phyloP scores from a whole-genome alignment of 2,888 invertebrate genomes.

The Euclidia mi region DNA sequence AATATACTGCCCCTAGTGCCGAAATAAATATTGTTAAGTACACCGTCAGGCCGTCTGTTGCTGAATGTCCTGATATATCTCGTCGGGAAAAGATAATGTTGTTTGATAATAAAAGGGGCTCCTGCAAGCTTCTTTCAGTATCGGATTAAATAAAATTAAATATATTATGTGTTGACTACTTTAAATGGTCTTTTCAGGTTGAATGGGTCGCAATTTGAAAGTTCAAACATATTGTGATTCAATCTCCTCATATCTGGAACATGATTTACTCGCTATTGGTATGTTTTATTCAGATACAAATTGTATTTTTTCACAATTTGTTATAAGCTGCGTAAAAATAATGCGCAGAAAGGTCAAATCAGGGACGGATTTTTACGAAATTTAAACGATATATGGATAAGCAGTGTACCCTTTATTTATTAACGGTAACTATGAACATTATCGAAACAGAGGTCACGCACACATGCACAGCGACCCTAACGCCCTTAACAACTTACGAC shows the following conservation, averaged over 20 bases:
- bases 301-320: too few species aligned
- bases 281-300: too few species aligned
- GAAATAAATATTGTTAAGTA: slow-evolving; percentile 82
- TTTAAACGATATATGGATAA: too few species aligned
- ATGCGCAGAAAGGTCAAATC: too few species aligned
- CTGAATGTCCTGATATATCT: slow-evolving; percentile 53
- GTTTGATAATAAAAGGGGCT: slow-evolving; percentile 40
- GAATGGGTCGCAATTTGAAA: slow-evolving; percentile 4
- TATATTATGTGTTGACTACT: slow-evolving; percentile 28
- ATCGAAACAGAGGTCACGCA: background rate
- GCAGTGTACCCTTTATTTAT: too few species aligned
- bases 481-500: slow-evolving; percentile 2
- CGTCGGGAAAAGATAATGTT: slow-evolving; percentile 46
- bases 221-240: background rate
- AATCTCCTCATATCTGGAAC: too few species aligned
- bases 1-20: slow-evolving; percentile 72
- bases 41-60: slow-evolving; percentile 57
- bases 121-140: slow-evolving; percentile 18
- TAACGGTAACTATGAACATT: too few species aligned
- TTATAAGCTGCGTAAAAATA: too few species aligned
- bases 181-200: slow-evolving; percentile 1
- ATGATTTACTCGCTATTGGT: too few species aligned
- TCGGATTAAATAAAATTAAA: slow-evolving; percentile 30
- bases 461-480: background rate
- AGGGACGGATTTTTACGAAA: too few species aligned